Evolutionary conservation across 37 sponge, comb jelly and placozoan species (phyloP).

Genomic region (Hormiphora californensis): DNA sequence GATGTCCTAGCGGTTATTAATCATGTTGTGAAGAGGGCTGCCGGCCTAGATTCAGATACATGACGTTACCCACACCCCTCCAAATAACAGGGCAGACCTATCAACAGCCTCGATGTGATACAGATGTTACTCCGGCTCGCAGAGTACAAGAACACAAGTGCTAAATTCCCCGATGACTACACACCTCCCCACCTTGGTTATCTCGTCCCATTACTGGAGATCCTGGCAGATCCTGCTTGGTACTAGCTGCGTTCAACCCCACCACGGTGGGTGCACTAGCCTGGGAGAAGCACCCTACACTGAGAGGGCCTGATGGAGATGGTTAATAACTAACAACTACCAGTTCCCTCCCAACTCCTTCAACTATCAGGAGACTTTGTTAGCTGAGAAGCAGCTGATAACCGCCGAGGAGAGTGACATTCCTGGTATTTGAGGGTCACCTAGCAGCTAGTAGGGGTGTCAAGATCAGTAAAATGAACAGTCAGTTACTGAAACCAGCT

Average conservation of each 20-base stretch:
- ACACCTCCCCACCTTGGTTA: slow-evolving; percentile 73
- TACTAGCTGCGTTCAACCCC: slow-evolving; percentile 83
- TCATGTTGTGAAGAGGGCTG: slow-evolving; percentile 80
- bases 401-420: slow-evolving; percentile 74
- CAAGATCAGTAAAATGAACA: slow-evolving; percentile 76
- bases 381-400: not conserved
- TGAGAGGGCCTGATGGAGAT: slow-evolving; percentile 91
- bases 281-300: slow-evolving; percentile 82
- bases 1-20: slow-evolving; percentile 85
- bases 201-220: slow-evolving; percentile 91
- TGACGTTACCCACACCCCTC: slow-evolving; percentile 1
- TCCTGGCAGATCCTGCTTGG: slow-evolving; percentile 47
- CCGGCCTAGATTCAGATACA: slow-evolving; percentile 68
- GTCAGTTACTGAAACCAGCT: slow-evolving; percentile 86
- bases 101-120: slow-evolving; percentile 33
- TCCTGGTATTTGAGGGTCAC: slow-evolving; percentile 78
- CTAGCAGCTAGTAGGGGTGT: slow-evolving; percentile 61
- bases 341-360: slow-evolving; percentile 61
- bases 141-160: slow-evolving; percentile 45
- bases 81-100: slow-evolving; percentile 1
- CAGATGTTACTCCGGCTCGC: slow-evolving; percentile 29
- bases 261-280: slow-evolving; percentile 71
- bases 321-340: slow-evolving; percentile 89
- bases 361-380: slow-evolving; percentile 21
- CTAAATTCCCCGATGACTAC: slow-evolving; percentile 74